These are phyloP conservation scores for Drosophila barbarae DNA, from an alignment of 2,888 invertebrate genomes.

Conservation along the genomic window DNA sequence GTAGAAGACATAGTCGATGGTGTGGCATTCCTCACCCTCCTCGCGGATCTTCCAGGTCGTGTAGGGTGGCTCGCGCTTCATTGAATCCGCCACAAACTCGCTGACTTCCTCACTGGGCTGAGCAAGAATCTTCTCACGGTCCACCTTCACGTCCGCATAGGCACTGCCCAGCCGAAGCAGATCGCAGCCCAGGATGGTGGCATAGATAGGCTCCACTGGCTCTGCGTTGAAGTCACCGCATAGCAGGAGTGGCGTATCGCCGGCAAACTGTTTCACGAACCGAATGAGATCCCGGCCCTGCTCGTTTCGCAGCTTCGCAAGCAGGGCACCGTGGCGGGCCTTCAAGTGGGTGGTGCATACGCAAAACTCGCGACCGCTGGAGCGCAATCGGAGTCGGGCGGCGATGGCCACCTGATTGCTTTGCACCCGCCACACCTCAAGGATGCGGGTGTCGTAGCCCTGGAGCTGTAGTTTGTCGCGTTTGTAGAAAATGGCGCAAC, in stretches of 20 bases:
- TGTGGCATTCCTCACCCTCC: constrained; percentile 86
- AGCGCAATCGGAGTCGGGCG: constrained; percentile 81
- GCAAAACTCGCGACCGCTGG: constrained; percentile 83
- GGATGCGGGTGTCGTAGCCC: constrained; percentile 82
- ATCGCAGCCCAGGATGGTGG: constrained; percentile 81
- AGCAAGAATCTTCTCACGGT: constrained; percentile 38
- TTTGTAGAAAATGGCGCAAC: constrained; percentile 88
- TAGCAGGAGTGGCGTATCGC: constrained; percentile 82
- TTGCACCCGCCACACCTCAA: constrained; percentile 87
- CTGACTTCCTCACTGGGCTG: constrained; percentile 43
- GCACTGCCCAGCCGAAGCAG: constrained; percentile 81
- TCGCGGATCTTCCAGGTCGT: constrained; percentile 89
- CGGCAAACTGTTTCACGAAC: constrained; percentile 81
- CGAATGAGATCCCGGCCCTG: constrained; percentile 85
- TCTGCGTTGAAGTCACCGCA: constrained; percentile 90
- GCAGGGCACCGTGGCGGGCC: constrained; percentile 84
- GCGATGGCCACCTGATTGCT: constrained; percentile 87
- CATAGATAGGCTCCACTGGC: constrained; percentile 85
- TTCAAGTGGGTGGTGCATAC: constrained; percentile 88
- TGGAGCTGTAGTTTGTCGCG: constrained; percentile 83
- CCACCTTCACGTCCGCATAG: constrained; percentile 80
- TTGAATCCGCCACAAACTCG: constrained; percentile 71
- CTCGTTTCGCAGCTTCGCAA: constrained; percentile 85
- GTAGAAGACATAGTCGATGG: constrained; percentile 88
- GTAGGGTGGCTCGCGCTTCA: constrained; percentile 84